phyloP scores from a whole-genome alignment of 2,797 vertebrate genomes.

The Molossus alvarezi region DNA sequence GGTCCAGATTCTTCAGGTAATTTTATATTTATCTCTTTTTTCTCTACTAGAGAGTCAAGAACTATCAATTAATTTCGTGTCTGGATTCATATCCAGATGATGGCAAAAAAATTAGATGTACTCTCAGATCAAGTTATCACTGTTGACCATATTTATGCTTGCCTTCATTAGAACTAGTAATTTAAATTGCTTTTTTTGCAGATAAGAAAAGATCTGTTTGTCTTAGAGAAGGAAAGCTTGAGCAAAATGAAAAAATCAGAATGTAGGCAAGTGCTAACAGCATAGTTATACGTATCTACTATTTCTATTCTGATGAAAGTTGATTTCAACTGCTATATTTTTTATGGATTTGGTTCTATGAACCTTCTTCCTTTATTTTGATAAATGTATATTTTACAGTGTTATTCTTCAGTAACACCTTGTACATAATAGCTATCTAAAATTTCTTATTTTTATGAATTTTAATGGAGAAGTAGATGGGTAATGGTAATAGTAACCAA shows the following conservation, averaged over 20 bases:
- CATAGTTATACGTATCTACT: not conserved
- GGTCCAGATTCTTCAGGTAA: conserved; percentile 18
- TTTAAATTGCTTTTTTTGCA: conserved; percentile 49
- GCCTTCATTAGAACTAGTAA: not conserved
- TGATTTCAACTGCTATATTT: not conserved
- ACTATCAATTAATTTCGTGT: conserved; percentile 4
- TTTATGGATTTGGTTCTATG: conserved; percentile 9
- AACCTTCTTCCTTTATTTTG: conserved; percentile 1
- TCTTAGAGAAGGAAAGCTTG: conserved; percentile 11
- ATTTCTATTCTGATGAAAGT: not conserved
- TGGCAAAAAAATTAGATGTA: not conserved
- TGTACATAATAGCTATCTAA: not conserved
- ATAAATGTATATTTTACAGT: not conserved
- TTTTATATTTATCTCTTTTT: not conserved
- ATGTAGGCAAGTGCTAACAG: not conserved
- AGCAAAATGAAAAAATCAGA: not conserved
- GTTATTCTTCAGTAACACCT: conserved; percentile 1
- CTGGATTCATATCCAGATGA: not conserved
- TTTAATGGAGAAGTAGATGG: not conserved
- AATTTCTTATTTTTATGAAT: conserved; percentile 46
- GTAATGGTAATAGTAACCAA: not conserved
- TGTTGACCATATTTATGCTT: conserved; percentile 27
- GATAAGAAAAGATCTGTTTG: not conserved
- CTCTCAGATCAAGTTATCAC: not conserved
- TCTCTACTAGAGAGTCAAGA: not conserved